Conservation (phyloP, 2,797 vertebrate genomes). For the Mus caroli region DNA sequence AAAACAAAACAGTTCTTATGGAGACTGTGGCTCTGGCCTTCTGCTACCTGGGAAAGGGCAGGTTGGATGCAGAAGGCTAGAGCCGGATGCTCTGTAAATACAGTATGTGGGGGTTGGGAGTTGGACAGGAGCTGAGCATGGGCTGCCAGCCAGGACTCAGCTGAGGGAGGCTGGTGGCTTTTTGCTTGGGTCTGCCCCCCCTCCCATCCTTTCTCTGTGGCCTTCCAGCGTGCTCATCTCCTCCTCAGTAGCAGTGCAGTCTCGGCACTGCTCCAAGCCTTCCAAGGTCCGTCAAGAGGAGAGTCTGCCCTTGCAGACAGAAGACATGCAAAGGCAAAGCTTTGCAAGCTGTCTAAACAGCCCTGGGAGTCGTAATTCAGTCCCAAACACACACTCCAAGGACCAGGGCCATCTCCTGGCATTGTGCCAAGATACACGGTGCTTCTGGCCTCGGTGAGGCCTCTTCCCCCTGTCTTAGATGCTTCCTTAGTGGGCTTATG, state of each 20-base stretch:
- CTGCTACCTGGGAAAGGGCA: conserved; percentile 6
- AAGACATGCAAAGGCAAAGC: conserved; percentile 61
- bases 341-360: conserved; percentile 63
- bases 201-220: not conserved
- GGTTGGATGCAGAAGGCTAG: not conserved
- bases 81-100: not conserved
- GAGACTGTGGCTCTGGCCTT: not conserved
- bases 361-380: conserved; percentile 52
- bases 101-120: not conserved
- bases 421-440: not conserved
- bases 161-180: not conserved
- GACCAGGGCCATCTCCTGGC: not conserved
- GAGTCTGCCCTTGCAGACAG: conserved; percentile 69
- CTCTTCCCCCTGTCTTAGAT: not conserved
- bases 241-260: not conserved
- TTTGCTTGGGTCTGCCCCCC: not conserved
- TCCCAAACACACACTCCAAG: conserved; percentile 50
- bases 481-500: not conserved
- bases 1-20: not conserved
- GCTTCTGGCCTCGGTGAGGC: not conserved
- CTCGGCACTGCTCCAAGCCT: conserved; percentile 32
- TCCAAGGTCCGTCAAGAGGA: conserved; percentile 50
- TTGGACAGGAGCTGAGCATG: not conserved
- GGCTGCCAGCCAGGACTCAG: conserved; percentile 17
- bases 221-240: not conserved